These are phyloP conservation scores for Pelecanoides urinatrix DNA, from an alignment of 2,113 vertebrate genomes.

Conservation along the genomic window DNA sequence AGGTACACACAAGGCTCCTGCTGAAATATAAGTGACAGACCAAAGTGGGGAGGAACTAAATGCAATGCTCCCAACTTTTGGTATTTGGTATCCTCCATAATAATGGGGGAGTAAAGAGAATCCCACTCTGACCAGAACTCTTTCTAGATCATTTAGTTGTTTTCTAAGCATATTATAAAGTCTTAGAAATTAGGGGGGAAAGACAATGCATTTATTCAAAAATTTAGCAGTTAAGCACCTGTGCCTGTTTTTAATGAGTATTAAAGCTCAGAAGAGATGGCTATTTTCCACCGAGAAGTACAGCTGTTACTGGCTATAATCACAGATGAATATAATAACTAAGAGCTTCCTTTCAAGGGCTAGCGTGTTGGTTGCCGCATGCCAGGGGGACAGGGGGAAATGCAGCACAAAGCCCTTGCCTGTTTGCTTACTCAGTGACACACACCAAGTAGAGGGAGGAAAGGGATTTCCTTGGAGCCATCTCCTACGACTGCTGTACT, in stretches of 20 bases:
- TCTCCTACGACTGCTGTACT: background rate
- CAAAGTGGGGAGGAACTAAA: background rate
- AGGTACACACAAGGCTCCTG: rapidly evolving
- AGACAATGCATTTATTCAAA: background rate
- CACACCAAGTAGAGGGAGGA: background rate
- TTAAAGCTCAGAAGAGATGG: background rate
- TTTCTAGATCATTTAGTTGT: background rate
- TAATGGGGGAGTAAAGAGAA: background rate
- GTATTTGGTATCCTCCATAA: background rate
- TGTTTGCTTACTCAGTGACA: background rate
- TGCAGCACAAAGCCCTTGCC: background rate
- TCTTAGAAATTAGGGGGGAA: background rate
- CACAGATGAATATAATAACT: background rate
- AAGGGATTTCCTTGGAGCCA: background rate
- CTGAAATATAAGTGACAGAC: background rate
- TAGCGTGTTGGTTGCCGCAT: background rate
- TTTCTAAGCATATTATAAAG: background rate
- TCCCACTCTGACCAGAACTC: background rate
- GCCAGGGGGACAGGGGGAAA: background rate
- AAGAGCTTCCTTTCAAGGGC: background rate
- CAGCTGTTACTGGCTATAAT: background rate
- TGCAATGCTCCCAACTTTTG: background rate
- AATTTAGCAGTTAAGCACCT: background rate
- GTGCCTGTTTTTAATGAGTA: background rate
- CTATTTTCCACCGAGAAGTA: background rate